Percentiles rank a stretch among this genome's conserved stretches.
Conservation (phyloP, 2,113 vertebrate genomes). For the Cheilinus undulatus region DNA sequence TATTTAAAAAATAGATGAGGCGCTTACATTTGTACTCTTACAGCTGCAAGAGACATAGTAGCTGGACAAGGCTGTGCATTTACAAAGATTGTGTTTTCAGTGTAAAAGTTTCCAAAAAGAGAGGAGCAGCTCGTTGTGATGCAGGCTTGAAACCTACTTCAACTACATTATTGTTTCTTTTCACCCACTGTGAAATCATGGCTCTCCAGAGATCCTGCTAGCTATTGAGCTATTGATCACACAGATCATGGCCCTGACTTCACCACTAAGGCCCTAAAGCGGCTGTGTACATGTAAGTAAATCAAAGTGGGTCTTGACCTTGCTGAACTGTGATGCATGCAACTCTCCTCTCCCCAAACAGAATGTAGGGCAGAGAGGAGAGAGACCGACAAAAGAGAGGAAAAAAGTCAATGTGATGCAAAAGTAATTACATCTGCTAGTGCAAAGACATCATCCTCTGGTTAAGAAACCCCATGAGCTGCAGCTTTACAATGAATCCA, state of each 20-base stretch:
- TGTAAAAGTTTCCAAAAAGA: neutral
- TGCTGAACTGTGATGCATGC: conserved; percentile 7
- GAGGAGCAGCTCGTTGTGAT: conserved; percentile 8
- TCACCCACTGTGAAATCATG: conserved; percentile 26
- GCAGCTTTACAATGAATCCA: neutral
- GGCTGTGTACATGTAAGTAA: conserved; percentile 21
- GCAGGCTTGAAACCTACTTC: conserved; percentile 19
- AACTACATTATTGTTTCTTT: conserved; percentile 23
- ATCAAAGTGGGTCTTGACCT: conserved; percentile 30
- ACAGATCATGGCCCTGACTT: conserved; percentile 29
- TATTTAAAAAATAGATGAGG: neutral
- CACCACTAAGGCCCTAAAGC: conserved; percentile 20
- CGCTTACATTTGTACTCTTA: neutral
- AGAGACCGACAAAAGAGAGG: conserved; percentile 3
- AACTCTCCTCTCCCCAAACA: neutral
- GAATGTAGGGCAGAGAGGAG: neutral
- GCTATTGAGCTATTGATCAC: conserved; percentile 49
- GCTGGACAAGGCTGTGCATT: neutral
- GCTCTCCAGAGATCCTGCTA: conserved; percentile 23
- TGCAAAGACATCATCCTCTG: neutral
- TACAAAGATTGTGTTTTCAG: neutral
- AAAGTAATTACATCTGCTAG: neutral
- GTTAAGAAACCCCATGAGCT: neutral
- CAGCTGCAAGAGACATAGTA: too few relatives aligned
- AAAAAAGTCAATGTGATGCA: conserved; percentile 6